phyloP scores from a whole-genome alignment of 2,113 vertebrate genomes.

The Tupaia tana region DNA sequence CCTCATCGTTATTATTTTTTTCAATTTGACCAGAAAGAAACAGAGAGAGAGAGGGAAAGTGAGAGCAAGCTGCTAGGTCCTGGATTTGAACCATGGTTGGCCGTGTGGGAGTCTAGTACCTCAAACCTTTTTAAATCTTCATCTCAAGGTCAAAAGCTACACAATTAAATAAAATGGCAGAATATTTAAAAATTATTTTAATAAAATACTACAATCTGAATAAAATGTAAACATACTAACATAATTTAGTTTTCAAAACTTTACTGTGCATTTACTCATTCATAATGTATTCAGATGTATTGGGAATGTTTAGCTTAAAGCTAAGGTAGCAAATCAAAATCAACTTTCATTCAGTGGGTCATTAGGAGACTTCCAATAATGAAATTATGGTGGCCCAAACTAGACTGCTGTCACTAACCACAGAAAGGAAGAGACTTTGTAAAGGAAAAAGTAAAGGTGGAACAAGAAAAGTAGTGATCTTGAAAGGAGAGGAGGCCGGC shows the following conservation, averaged over 20 bases:
- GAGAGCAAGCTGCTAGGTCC: too few relatives aligned
- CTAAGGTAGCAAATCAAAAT: not conserved
- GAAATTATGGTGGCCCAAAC: not conserved
- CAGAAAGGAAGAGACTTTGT: not conserved
- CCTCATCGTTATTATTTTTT: too few relatives aligned
- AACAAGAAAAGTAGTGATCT: not conserved
- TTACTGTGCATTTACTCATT: conserved; percentile 29
- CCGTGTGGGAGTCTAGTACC: too few relatives aligned
- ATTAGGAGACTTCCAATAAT: not conserved
- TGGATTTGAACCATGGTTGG: too few relatives aligned
- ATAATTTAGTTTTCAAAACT: not conserved
- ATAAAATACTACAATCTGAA: conserved; percentile 14
- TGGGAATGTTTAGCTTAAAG: conserved; percentile 33
- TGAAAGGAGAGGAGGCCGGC: not conserved
- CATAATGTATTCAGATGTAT: not conserved
- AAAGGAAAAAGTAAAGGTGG: not conserved
- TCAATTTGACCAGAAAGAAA: too few relatives aligned
- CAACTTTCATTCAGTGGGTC: conserved; percentile 10
- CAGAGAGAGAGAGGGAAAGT: too few relatives aligned
- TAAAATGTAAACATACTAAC: conserved; percentile 30
- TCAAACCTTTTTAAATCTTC: conserved; percentile 14
- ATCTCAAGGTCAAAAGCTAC: conserved; percentile 28
- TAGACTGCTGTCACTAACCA: not conserved
- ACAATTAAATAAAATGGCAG: not conserved
- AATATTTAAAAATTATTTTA: conserved; percentile 18